Conservation (phyloP, 2,113 vertebrate genomes). For the Marcusenius ussheri region DNA sequence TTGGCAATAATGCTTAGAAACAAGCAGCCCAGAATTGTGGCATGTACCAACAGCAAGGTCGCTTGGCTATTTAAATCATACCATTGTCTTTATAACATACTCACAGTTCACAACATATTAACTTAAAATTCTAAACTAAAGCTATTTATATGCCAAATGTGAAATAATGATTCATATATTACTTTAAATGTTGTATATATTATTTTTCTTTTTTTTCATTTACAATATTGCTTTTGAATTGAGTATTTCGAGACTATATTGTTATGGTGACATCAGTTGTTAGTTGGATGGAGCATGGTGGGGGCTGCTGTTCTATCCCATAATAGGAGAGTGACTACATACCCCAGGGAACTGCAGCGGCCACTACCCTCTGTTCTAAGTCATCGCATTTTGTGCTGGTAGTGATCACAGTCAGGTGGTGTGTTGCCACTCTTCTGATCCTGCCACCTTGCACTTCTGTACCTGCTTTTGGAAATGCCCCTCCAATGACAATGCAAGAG, state of each 20-base stretch:
- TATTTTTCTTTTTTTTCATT: background rate
- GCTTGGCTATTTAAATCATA: background rate
- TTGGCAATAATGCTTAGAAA: slow-evolving; percentile 12
- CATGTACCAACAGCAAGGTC: background rate
- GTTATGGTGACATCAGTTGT: background rate
- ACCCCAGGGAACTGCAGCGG: background rate
- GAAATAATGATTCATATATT: background rate
- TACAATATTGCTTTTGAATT: background rate
- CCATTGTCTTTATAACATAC: background rate
- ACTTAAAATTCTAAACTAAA: background rate
- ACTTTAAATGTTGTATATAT: slow-evolving; percentile 1
- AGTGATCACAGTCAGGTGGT: background rate
- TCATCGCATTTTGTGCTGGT: background rate
- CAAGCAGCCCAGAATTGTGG: background rate
- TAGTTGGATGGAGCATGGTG: slow-evolving; percentile 19
- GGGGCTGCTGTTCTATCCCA: slow-evolving; percentile 16
- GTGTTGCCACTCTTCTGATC: slow-evolving; percentile 9
- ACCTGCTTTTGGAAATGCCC: slow-evolving; percentile 12
- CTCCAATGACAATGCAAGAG: slow-evolving; percentile 6
- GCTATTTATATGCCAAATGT: slow-evolving; percentile 1
- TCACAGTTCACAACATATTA: background rate
- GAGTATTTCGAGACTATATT: background rate
- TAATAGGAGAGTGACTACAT: slow-evolving; percentile 23
- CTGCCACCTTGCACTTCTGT: slow-evolving; percentile 21
- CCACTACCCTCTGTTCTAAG: background rate